Evolutionary conservation across 2,797 vertebrate genomes (phyloP).

Genomic region (Intellagama lesueurii): DNA sequence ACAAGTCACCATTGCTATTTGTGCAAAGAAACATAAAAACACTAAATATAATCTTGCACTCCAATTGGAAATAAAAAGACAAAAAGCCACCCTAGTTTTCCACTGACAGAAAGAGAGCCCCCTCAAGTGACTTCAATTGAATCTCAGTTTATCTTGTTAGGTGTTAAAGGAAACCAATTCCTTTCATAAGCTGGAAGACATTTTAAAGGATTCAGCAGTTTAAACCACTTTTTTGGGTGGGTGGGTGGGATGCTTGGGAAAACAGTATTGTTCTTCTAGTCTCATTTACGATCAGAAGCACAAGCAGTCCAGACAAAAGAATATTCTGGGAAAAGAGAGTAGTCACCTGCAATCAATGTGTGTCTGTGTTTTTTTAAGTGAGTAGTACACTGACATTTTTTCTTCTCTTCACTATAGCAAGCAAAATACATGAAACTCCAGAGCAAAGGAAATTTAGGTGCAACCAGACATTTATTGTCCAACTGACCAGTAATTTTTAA

Average conservation of each 20-base stretch:
- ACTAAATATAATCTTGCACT: constrained; percentile 77
- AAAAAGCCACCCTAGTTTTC: constrained; percentile 47
- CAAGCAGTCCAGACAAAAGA: constrained; percentile 49
- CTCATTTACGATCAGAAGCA: constrained; percentile 33
- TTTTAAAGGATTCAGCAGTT: constrained; percentile 73
- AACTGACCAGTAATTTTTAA: neutral
- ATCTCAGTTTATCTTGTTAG: constrained; percentile 76
- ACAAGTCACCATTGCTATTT: constrained; percentile 76
- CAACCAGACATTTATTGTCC: neutral
- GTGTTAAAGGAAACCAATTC: constrained; percentile 76
- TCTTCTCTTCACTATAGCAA: constrained; percentile 41
- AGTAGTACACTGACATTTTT: neutral
- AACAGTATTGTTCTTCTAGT: constrained; percentile 63
- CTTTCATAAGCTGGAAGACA: constrained; percentile 70
- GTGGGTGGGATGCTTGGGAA: constrained; percentile 6
- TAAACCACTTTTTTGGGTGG: constrained; percentile 55
- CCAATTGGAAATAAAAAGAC: constrained; percentile 69
- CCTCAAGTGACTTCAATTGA: constrained; percentile 71
- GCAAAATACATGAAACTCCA: constrained; percentile 35
- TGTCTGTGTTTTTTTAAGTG: constrained; percentile 39
- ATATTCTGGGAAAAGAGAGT: constrained; percentile 54
- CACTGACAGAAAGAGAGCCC: constrained; percentile 74
- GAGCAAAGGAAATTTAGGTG: constrained; percentile 4
- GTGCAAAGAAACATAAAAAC: constrained; percentile 75
- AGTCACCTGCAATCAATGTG: constrained; percentile 51